Evolutionary conservation across 2,888 invertebrate genomes (phyloP), one percentile per base, ranked within the genome.

Genomic region (Leptopilina myrica): DNA sequence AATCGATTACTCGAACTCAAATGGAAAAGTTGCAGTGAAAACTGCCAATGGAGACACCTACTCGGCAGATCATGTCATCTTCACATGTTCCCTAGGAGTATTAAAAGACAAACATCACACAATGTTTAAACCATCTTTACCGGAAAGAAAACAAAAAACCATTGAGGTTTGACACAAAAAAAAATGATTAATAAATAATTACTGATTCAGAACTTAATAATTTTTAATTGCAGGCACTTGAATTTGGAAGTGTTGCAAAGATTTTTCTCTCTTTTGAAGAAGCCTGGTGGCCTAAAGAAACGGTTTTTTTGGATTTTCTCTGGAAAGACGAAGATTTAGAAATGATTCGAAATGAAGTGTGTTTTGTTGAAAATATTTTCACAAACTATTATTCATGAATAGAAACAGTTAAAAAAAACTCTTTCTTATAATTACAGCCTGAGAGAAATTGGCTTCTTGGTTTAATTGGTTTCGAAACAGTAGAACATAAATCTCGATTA

Each of bases 51-150:
- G 94, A 0, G 87, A 92, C 0, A 83, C 85, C 0, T 94, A 93
- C 83, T 88, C 86, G 40, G 95, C 95, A 0, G 94, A 94, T 84
- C 94, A 94, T 86, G 94, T 95, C 1, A 94, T 96, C 43, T 92
- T 95, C 0, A 96, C 96, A 0, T 92, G 94, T 0, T 95, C 96
- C 0, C 88, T 96, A 0, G 96, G 96, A 0, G 95, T 95, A 0
- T 90, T 96, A 20, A 96, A 96, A 87, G 93, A 93, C 33, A 91
- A 93, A 78, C 90, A 93, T 79, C 82, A 90, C 11, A 89, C 88
- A 0, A 81, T 95, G 43, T 95, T 95, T 86, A 85, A 90, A 4
- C 95, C 95, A 0, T 84, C 91, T 4, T 89, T 95, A 59, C 93
- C 95, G 0, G 79, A 88, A 14, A 87, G 88, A 4, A 95, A 95